Conservation (phyloP, 2,797 vertebrate genomes). For the Etheostoma perlongum region DNA sequence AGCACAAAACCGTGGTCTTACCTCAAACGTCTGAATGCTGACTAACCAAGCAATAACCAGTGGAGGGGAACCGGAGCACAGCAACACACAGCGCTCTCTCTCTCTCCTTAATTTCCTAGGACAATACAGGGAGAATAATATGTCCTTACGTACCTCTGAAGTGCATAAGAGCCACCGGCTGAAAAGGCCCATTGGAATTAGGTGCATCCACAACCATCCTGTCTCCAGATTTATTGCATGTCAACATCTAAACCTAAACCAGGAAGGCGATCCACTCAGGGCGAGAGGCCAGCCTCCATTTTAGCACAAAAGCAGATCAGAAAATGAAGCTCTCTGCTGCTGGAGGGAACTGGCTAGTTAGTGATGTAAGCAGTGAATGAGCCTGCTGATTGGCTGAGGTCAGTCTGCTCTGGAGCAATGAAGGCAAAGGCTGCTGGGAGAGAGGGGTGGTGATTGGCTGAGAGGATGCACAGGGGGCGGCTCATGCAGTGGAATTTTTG, state of each 20-base stretch:
- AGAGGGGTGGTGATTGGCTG: conserved; percentile 81
- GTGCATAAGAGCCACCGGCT: conserved; percentile 96
- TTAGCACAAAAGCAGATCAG: conserved; percentile 94
- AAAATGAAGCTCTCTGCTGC: conserved; percentile 97
- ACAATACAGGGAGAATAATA: conserved; percentile 69
- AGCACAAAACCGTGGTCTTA: background rate
- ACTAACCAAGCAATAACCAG: conserved; percentile 56
- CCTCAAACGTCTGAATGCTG: conserved; percentile 31
- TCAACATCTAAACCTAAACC: conserved; percentile 93
- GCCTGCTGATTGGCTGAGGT: conserved; percentile 85
- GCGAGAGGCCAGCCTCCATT: conserved; percentile 96
- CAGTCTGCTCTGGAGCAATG: conserved; percentile 83
- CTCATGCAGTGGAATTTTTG: conserved; percentile 49
- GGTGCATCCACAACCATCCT: conserved; percentile 98
- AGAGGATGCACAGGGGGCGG: conserved; percentile 64
- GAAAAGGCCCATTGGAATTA: conserved; percentile 96
- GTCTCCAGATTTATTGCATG: conserved; percentile 95
- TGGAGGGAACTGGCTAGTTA: conserved; percentile 94
- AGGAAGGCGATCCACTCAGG: conserved; percentile 89
- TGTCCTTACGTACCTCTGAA: conserved; percentile 93
- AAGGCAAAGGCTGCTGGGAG: conserved; percentile 71
- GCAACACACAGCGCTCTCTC: conserved; percentile 70
- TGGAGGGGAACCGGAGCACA: conserved; percentile 68
- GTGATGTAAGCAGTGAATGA: conserved; percentile 89
- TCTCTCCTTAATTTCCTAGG: conserved; percentile 70